A percentile compares a stretch with the other conserved stretches of the same genome.
Conservation (phyloP, 2,113 vertebrate genomes). For the Micronisus gabar region DNA sequence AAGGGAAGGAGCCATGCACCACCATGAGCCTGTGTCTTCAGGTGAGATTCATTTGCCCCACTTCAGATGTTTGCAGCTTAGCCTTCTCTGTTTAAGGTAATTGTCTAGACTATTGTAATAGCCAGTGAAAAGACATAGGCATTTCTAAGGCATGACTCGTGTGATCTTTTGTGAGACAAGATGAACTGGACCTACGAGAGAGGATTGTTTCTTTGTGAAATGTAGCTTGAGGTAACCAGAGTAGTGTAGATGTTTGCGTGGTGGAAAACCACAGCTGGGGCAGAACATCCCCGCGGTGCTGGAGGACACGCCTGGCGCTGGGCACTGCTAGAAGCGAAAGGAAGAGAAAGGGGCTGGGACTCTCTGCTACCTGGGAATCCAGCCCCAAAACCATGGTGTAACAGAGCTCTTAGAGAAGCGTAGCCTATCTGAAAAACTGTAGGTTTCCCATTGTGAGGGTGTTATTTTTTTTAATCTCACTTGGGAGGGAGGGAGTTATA, state of each 20-base stretch:
- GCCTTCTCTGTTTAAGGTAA: neutral
- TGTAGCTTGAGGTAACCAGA: neutral
- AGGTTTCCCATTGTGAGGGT: neutral
- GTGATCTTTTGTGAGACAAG: neutral
- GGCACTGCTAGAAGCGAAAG: neutral
- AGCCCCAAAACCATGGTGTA: fast-evolving
- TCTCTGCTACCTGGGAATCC: neutral
- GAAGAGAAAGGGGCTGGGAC: neutral
- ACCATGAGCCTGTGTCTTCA: neutral
- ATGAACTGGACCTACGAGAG: neutral
- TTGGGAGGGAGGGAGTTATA: neutral
- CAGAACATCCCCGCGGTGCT: neutral
- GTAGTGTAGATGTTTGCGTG: neutral
- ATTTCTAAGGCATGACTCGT: neutral
- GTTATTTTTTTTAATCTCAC: neutral
- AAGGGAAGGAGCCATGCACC: neutral
- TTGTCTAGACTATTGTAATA: neutral
- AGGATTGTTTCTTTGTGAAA: neutral
- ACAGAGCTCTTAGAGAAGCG: neutral
- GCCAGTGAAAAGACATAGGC: neutral
- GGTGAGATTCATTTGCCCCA: neutral
- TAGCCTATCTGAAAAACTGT: neutral
- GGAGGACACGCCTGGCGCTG: neutral
- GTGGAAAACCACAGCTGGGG: neutral
- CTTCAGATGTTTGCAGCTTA: neutral